A percentile compares a stretch with the other conserved stretches of the same genome.
Evolutionary conservation across 2,888 invertebrate species (phyloP).

Genomic region (Conistra vaccinii): DNA sequence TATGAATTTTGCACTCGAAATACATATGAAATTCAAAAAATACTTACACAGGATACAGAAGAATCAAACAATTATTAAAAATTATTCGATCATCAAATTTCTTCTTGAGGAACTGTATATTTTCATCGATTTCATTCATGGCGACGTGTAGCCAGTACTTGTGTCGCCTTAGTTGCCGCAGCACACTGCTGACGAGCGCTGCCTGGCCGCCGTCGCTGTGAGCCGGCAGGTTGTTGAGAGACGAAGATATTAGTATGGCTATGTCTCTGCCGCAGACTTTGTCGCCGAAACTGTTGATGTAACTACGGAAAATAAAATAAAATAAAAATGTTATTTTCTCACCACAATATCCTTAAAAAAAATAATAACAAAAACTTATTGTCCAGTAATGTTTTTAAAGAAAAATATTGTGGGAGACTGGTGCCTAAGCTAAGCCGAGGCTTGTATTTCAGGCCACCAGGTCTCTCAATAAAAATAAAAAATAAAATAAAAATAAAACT

Average conservation of each 20-base stretch:
- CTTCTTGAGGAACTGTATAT: conserved; percentile 89
- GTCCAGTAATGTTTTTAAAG: too few relatives aligned
- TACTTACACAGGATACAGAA: conserved; percentile 93
- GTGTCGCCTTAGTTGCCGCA: conserved; percentile 88
- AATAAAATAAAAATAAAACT: too few relatives aligned
- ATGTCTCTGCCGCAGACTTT: conserved; percentile 86
- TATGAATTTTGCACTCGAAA: not conserved
- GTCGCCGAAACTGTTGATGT: conserved; percentile 90
- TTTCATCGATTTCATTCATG: conserved; percentile 90
- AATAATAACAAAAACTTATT: too few relatives aligned
- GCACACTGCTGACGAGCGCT: conserved; percentile 47
- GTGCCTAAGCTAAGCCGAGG: too few relatives aligned
- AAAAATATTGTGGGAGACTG: too few relatives aligned
- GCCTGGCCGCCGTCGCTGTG: not conserved
- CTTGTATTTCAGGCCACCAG: too few relatives aligned
- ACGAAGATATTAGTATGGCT: conserved; percentile 78
- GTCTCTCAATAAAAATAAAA: too few relatives aligned
- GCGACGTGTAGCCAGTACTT: conserved; percentile 92
- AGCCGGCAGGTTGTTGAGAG: conserved; percentile 65
- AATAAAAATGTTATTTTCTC: too few relatives aligned
- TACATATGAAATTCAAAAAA: not conserved
- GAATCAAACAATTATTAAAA: conserved; percentile 91
- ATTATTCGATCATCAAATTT: conserved; percentile 90
- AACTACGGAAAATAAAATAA: conserved; percentile 85
- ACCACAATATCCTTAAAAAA: too few relatives aligned